These are phyloP conservation scores for Danio aesculapii DNA, from an alignment of 2,797 vertebrate species.

Conservation along the genomic window DNA sequence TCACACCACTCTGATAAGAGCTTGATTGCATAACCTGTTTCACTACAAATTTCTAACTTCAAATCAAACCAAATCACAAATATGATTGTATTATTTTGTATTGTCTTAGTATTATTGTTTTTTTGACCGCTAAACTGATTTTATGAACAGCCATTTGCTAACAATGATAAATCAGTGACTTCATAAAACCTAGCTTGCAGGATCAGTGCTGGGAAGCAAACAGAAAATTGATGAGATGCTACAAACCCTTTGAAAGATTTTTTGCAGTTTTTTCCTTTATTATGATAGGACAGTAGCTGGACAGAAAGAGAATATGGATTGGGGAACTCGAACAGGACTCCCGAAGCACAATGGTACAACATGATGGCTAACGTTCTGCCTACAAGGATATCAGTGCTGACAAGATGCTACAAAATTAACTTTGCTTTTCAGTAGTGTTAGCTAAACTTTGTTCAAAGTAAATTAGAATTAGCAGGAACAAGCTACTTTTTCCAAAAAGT, in stretches of 20 bases:
- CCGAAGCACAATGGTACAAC: too few relatives aligned
- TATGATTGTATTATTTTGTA: too few relatives aligned
- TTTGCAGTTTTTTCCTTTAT: too few relatives aligned
- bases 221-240: neutral
- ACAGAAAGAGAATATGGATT: too few relatives aligned
- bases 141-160: conserved; percentile 2
- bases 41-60: neutral
- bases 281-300: too few relatives aligned
- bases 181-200: neutral
- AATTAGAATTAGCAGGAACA: neutral
- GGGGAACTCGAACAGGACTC: too few relatives aligned
- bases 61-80: too few relatives aligned
- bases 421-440: neutral
- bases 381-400: too few relatives aligned
- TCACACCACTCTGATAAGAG: neutral
- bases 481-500: too few relatives aligned
- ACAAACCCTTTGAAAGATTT: neutral
- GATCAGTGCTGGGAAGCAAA: neutral
- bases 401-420: neutral
- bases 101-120: too few relatives aligned
- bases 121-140: too few relatives aligned
- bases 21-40: neutral
- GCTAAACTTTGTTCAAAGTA: neutral
- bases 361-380: too few relatives aligned
- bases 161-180: neutral